Conservation (phyloP, 2,797 vertebrate species). For the Phataginus tetradactyla region DNA sequence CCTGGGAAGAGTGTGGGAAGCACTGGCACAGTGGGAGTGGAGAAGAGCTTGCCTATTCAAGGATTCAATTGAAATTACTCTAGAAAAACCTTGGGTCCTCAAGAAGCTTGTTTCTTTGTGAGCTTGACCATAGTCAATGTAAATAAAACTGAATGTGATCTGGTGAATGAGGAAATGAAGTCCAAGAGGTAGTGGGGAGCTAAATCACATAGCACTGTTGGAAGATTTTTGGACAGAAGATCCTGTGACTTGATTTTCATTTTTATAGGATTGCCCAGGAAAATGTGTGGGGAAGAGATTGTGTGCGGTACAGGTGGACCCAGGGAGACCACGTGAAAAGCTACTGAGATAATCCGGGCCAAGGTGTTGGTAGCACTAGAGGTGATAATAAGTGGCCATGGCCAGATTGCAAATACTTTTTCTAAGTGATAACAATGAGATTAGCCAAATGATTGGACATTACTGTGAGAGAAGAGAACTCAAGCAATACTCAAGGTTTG, state of each 20-base stretch:
- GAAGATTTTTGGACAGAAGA: background rate
- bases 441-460: background rate
- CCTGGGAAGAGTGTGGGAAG: background rate
- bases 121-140: background rate
- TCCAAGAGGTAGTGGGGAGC: background rate
- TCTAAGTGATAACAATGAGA: background rate
- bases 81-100: background rate
- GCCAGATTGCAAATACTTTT: background rate
- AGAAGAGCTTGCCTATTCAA: background rate
- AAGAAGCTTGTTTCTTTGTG: background rate
- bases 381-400: background rate
- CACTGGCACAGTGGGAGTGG: accelerated
- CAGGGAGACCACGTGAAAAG: background rate
- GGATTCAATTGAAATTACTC: background rate
- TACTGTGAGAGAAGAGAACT: background rate
- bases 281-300: background rate
- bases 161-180: background rate
- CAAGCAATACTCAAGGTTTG: background rate
- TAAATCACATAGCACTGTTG: background rate
- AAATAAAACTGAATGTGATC: background rate
- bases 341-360: background rate
- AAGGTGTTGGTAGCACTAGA: background rate
- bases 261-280: background rate
- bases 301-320: accelerated
- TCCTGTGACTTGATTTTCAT: background rate